phyloP scores from a whole-genome alignment of 2,888 invertebrate genomes.

The Limnephilus auricula region DNA sequence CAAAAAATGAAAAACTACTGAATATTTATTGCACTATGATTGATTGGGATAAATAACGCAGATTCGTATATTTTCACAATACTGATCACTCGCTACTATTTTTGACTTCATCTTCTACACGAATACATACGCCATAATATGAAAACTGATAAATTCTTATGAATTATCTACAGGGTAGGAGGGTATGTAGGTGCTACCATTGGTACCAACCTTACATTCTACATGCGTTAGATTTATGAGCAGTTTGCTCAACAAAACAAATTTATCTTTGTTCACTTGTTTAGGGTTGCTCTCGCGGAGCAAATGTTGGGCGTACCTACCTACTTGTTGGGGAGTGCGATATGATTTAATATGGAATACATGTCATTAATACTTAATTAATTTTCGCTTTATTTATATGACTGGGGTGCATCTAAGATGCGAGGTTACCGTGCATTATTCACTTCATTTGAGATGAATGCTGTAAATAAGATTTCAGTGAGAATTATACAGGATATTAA shows the following conservation, averaged over 20 bases:
- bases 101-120: not conserved
- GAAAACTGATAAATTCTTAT: not conserved
- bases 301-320: not conserved
- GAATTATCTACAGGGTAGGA: not conserved
- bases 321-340: not conserved
- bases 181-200: too few species aligned
- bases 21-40: too few species aligned
- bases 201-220: not conserved
- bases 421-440: not conserved
- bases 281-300: slow-evolving; percentile 13
- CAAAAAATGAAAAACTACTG: too few species aligned
- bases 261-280: slow-evolving; percentile 17
- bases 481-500: not conserved
- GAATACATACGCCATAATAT: not conserved
- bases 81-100: not conserved
- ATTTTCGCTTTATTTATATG: not conserved
- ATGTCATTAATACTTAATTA: slow-evolving; percentile 5
- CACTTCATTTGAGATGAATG: not conserved
- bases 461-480: not conserved
- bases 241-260: slow-evolving; percentile 26
- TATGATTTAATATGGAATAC: not conserved
- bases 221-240: slow-evolving; percentile 16
- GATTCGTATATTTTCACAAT: not conserved
- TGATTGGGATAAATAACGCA: too few species aligned
- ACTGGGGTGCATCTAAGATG: not conserved